phyloP scores from a whole-genome alignment of 2,797 vertebrate species.

The Limosa lapponica region DNA sequence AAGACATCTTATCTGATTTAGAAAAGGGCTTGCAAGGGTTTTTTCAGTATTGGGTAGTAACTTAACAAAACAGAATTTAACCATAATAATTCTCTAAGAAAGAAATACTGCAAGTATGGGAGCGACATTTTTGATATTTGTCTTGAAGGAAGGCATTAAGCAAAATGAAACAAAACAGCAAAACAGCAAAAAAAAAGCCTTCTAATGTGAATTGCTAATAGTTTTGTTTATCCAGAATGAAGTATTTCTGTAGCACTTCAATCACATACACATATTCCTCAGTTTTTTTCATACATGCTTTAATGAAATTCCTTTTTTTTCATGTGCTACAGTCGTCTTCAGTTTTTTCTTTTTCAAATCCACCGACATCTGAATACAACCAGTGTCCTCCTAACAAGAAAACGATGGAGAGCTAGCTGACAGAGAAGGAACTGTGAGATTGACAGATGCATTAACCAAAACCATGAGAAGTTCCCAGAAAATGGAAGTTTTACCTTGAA shows the following conservation, averaged over 20 bases:
- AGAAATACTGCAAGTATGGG: background rate
- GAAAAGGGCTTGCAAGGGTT: background rate
- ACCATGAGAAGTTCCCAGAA: background rate
- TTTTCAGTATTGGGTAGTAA: background rate
- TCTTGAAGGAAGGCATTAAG: background rate
- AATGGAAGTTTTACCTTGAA: background rate
- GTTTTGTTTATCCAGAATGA: background rate
- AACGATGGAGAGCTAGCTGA: background rate
- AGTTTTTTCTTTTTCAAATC: background rate
- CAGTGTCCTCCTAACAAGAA: background rate
- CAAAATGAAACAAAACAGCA: background rate
- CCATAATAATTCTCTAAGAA: background rate
- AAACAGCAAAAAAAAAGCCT: fast-evolving
- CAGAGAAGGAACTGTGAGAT: background rate
- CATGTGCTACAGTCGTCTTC: background rate
- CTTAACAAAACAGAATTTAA: background rate
- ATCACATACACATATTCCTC: background rate
- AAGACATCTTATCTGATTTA: background rate
- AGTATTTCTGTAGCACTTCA: background rate
- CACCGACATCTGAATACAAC: background rate
- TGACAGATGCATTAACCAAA: slow-evolving; percentile 2
- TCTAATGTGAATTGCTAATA: background rate
- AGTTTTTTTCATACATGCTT: fast-evolving
- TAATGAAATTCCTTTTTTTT: background rate
- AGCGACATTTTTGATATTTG: background rate